Conservation (phyloP, 1,140 invertebrate species). For the Luehdorfia chinensis region DNA sequence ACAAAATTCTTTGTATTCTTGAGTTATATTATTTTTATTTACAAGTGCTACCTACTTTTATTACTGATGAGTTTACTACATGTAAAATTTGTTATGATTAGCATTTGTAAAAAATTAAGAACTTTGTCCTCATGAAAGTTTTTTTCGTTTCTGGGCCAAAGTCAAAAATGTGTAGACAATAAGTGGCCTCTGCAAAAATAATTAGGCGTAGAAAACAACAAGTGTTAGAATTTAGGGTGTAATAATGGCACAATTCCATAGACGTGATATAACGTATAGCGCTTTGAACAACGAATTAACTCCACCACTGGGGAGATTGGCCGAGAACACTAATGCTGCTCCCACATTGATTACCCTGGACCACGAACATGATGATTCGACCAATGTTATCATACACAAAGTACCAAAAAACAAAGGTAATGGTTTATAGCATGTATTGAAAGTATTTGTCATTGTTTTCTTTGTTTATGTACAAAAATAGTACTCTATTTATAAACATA, state of each 20-base stretch:
- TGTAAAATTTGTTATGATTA: slow-evolving; percentile 25
- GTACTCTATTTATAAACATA: not conserved
- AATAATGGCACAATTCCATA: slow-evolving; percentile 57
- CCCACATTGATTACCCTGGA: slow-evolving; percentile 59
- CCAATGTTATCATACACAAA: slow-evolving; percentile 68
- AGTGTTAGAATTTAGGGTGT: slow-evolving; percentile 19
- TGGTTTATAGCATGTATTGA: not conserved
- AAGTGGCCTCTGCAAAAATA: slow-evolving; percentile 41
- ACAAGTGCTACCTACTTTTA: slow-evolving; percentile 10
- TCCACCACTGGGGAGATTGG: slow-evolving; percentile 47
- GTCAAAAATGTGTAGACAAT: slow-evolving; percentile 58
- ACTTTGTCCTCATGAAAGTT: slow-evolving; percentile 38
- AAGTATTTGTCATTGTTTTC: slow-evolving; percentile 10
- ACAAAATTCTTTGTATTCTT: slow-evolving; percentile 65
- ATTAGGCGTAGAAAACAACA: slow-evolving; percentile 45
- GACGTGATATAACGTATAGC: slow-evolving; percentile 63
- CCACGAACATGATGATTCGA: slow-evolving; percentile 62
- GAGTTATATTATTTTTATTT: slow-evolving; percentile 35
- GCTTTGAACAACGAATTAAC: slow-evolving; percentile 59
- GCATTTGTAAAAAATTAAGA: slow-evolving; percentile 41
- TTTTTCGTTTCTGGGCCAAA: slow-evolving; percentile 59
- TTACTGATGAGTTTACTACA: slow-evolving; percentile 24
- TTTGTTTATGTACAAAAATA: slow-evolving; percentile 26
- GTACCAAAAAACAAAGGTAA: slow-evolving; percentile 68
- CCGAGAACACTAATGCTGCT: slow-evolving; percentile 39